phyloP scores from a whole-genome alignment of 2,113 vertebrate species.

The Pelecanus crispus region DNA sequence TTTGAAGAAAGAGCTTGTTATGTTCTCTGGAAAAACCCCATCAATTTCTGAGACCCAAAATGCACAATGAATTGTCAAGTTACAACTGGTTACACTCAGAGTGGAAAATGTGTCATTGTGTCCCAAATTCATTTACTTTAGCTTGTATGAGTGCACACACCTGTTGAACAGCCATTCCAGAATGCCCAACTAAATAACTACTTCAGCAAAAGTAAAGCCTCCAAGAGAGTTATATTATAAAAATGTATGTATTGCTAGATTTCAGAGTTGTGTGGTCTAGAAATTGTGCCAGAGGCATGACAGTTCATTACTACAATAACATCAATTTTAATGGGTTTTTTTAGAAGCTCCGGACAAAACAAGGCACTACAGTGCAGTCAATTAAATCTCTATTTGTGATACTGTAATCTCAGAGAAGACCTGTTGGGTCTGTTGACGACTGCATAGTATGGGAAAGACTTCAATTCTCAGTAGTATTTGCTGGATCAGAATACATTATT shows the following conservation, averaged over 20 bases:
- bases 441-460: not conserved
- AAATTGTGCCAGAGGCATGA: not conserved
- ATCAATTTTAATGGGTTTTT: not conserved
- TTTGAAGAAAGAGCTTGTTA: not conserved
- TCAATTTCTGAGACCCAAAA: not conserved
- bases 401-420: not conserved
- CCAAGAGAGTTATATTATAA: not conserved
- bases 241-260: not conserved
- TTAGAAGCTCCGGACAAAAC: not conserved
- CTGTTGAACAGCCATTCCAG: not conserved
- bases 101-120: not conserved
- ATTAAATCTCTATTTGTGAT: not conserved
- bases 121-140: not conserved
- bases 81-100: not conserved
- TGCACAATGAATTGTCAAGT: not conserved
- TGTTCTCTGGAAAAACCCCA: fast-evolving
- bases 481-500: not conserved
- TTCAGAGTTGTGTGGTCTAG: not conserved
- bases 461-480: not conserved
- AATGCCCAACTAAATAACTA: not conserved
- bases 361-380: not conserved
- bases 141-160: not conserved
- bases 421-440: not conserved
- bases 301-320: not conserved
- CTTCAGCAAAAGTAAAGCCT: not conserved